Conservation (phyloP, 2,113 vertebrate genomes). For the Phaethon lepturus region DNA sequence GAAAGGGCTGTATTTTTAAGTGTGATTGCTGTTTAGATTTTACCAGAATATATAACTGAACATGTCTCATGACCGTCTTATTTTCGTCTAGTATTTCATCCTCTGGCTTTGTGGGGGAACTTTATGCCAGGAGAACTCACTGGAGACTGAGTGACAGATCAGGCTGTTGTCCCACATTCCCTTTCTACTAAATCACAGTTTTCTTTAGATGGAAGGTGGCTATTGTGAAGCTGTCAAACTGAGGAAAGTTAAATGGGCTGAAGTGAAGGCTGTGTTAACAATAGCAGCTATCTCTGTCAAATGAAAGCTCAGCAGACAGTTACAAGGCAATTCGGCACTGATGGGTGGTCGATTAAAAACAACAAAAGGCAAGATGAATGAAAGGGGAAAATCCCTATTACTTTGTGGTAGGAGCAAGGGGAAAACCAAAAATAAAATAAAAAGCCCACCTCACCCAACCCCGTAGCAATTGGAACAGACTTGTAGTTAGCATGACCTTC, state of each 20-base stretch:
- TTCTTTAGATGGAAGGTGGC: conserved; percentile 75
- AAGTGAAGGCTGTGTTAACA: conserved; percentile 77
- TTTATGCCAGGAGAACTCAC: conserved; percentile 64
- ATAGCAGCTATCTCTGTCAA: conserved; percentile 77
- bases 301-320: conserved; percentile 72
- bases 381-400: conserved; percentile 52
- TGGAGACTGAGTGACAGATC: conserved; percentile 72
- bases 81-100: conserved; percentile 53
- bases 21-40: conserved; percentile 8
- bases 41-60: conserved; percentile 22
- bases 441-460: conserved; percentile 56
- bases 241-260: conserved; percentile 77
- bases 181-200: conserved; percentile 78
- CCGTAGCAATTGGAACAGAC: conserved; percentile 10
- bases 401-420: conserved; percentile 24
- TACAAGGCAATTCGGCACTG: conserved; percentile 77
- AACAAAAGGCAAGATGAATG: conserved; percentile 72
- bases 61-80: conserved; percentile 16
- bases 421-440: conserved; percentile 58
- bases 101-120: conserved; percentile 37
- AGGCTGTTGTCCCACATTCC: conserved; percentile 76
- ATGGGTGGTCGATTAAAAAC: conserved; percentile 76
- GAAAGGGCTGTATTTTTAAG: conserved; percentile 5
- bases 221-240: conserved; percentile 82
- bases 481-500: conserved; percentile 50